phyloP scores from a whole-genome alignment of 2,888 invertebrate genomes.

The Siphlonurus alternatus region DNA sequence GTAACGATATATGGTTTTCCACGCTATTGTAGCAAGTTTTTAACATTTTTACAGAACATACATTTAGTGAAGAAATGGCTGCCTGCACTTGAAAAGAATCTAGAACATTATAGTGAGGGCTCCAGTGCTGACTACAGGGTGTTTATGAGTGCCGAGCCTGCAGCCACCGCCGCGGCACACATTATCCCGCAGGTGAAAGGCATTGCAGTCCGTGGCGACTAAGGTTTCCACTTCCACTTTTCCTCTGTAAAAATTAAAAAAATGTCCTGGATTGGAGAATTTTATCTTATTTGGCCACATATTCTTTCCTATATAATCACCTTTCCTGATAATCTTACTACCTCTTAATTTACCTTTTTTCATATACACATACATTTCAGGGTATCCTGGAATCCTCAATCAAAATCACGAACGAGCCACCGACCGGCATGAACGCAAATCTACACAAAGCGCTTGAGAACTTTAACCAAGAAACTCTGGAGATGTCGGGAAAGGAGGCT shows the following conservation, averaged over 20 bases:
- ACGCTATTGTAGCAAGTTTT: no score
- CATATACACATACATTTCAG: slow-evolving; percentile 22
- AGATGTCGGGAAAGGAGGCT: slow-evolving; percentile 89
- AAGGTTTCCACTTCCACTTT: not conserved
- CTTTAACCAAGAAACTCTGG: slow-evolving; percentile 87
- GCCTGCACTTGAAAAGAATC: slow-evolving; percentile 73
- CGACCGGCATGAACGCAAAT: slow-evolving; percentile 91
- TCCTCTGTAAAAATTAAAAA: not conserved
- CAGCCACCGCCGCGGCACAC: slow-evolving; percentile 68
- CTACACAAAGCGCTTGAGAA: slow-evolving; percentile 89
- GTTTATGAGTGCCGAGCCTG: slow-evolving; percentile 90
- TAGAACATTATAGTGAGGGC: slow-evolving; percentile 67
- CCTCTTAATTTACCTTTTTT: no score
- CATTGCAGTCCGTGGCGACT: not conserved
- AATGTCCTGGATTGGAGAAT: no score
- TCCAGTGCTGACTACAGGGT: slow-evolving; percentile 69
- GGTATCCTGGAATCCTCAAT: slow-evolving; percentile 91
- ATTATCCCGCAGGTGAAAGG: slow-evolving; percentile 76
- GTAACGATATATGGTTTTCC: no score
- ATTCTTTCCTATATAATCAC: not conserved
- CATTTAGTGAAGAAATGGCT: slow-evolving; percentile 93
- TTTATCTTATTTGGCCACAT: no score
- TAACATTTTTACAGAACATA: slow-evolving; percentile 48
- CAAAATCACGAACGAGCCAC: slow-evolving; percentile 95
- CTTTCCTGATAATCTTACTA: no score